Evolutionary conservation across 2,797 vertebrate species (phyloP).

Genomic region (Caiman crocodilus): DNA sequence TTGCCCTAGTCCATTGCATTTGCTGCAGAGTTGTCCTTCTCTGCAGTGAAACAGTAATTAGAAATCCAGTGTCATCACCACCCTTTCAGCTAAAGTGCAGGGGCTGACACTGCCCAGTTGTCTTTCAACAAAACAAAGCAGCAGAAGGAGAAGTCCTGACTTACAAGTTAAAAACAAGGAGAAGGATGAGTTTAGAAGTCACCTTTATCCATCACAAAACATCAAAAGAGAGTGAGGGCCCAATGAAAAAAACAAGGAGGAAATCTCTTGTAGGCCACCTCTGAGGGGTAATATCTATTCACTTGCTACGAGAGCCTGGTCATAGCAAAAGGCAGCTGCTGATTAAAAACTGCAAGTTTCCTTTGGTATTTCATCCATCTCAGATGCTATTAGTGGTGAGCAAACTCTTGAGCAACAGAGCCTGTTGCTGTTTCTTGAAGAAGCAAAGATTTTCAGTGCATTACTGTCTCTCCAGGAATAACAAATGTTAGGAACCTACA

Average conservation of each 20-base stretch:
- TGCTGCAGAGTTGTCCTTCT: not conserved
- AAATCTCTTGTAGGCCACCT: not conserved
- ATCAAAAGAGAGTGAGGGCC: not conserved
- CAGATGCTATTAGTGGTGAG: not conserved
- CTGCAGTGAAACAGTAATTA: not conserved
- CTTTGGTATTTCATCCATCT: constrained; percentile 7
- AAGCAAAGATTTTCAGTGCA: too few species aligned
- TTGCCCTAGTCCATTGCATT: not conserved
- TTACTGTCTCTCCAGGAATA: not conserved
- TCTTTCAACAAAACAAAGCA: not conserved
- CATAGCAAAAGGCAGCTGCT: fast-evolving
- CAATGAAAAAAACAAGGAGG: not conserved
- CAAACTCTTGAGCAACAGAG: not conserved
- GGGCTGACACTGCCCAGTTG: too few species aligned
- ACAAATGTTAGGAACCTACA: not conserved
- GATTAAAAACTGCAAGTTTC: not conserved
- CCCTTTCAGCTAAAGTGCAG: not conserved
- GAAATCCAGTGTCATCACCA: not conserved
- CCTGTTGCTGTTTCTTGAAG: too few species aligned
- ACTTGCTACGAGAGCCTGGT: fast-evolving
- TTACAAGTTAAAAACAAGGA: not conserved
- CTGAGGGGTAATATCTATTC: not conserved
- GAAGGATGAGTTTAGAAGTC: not conserved
- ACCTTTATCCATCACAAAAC: not conserved
- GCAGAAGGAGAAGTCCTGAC: fast-evolving